Evolutionary conservation across 2,888 invertebrate species (phyloP).

Genomic region (Temnothorax ravouxi): DNA sequence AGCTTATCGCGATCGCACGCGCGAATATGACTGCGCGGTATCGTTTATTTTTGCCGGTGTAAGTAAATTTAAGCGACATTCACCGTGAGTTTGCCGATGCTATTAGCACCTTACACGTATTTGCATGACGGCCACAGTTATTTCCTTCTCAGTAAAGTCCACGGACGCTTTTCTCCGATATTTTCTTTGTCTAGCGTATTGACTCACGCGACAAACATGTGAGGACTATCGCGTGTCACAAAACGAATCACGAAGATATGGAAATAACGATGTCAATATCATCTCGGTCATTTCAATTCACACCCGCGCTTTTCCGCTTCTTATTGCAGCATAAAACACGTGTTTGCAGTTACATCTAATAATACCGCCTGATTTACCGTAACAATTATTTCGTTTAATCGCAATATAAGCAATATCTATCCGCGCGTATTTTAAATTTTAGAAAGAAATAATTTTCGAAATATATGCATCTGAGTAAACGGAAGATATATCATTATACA

Average conservation of each 20-base stretch:
- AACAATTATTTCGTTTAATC: slow-evolving; percentile 5
- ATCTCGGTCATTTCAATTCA: not conserved
- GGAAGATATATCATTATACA: not conserved
- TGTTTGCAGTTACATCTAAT: not conserved
- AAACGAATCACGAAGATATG: not conserved
- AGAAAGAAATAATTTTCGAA: not conserved
- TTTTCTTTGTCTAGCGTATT: not conserved
- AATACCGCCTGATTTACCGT: not conserved
- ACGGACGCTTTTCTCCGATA: not conserved
- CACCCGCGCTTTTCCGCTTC: not conserved
- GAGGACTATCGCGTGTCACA: not conserved
- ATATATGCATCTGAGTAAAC: not conserved
- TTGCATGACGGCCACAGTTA: slow-evolving; percentile 27
- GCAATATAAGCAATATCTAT: not conserved
- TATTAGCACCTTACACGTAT: slow-evolving; percentile 56
- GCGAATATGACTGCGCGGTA: not conserved
- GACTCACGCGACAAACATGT: not conserved
- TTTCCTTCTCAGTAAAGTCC: not conserved
- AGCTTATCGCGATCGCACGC: not conserved
- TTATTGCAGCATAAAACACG: not conserved
- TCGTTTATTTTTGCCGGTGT: not conserved
- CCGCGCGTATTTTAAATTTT: not conserved
- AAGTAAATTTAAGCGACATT: slow-evolving; percentile 35
- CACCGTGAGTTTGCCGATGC: slow-evolving; percentile 44
- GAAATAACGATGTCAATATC: not conserved